These are phyloP conservation scores for Acestrorhynchus altus DNA, from an alignment of 2,797 vertebrate genomes.

Conservation along the genomic window DNA sequence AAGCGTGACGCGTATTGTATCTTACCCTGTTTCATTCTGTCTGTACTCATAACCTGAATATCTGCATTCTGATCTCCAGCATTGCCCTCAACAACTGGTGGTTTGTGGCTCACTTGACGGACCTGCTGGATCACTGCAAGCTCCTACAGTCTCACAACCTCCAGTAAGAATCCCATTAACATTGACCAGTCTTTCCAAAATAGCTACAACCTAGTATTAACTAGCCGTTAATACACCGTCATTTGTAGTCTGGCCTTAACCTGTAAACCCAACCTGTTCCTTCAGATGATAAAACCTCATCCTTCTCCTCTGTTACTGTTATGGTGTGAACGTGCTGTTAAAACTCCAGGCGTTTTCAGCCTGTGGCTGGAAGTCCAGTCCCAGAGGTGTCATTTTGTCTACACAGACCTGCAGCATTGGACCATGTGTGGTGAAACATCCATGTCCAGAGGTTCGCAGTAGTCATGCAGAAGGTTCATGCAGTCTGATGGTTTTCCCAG, in stretches of 20 bases:
- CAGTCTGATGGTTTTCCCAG: too few species aligned
- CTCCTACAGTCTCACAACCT: constrained; percentile 96
- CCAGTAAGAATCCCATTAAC: constrained; percentile 78
- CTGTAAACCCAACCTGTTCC: not conserved
- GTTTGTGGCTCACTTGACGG: constrained; percentile 97
- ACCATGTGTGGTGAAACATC: too few species aligned
- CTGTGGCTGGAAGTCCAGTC: not conserved
- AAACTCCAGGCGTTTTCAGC: not conserved
- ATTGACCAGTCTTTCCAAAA: not conserved
- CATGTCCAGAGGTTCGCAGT: too few species aligned
- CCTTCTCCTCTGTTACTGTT: not conserved
- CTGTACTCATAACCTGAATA: not conserved
- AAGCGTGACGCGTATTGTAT: too few species aligned
- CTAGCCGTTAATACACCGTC: not conserved
- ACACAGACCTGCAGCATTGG: too few species aligned
- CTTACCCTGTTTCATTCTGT: too few species aligned
- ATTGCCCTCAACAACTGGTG: constrained; percentile 98
- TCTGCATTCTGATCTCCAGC: constrained; percentile 68
- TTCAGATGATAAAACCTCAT: not conserved
- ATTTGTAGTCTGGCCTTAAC: not conserved
- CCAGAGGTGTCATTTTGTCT: too few species aligned
- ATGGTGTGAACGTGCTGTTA: not conserved
- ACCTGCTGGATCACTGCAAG: constrained; percentile 94
- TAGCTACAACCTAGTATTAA: not conserved
- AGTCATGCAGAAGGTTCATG: too few species aligned